These are phyloP conservation scores for Clarias macrocephalus DNA, from an alignment of 2,113 vertebrate genomes.

Conservation along the genomic window DNA sequence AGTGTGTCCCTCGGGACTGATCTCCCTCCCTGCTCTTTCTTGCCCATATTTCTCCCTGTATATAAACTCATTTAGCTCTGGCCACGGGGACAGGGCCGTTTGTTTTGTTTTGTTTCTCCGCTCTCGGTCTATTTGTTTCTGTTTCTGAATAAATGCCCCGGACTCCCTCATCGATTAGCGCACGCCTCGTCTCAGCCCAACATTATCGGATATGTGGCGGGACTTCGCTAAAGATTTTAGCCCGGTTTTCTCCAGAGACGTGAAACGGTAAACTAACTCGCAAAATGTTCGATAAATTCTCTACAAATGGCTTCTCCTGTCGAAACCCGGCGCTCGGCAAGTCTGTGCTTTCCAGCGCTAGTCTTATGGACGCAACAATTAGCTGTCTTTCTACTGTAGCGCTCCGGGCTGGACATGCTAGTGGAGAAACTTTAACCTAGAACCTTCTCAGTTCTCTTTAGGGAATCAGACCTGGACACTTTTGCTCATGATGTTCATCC, in stretches of 20 bases:
- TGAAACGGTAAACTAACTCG: slow-evolving; percentile 19
- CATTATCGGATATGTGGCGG: slow-evolving; percentile 59
- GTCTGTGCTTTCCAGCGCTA: neutral
- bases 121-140: slow-evolving; percentile 47
- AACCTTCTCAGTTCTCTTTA: neutral
- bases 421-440: neutral
- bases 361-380: neutral
- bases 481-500: neutral
- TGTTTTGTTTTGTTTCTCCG: slow-evolving; percentile 59
- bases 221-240: slow-evolving; percentile 27
- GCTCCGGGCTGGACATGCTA: too few species aligned
- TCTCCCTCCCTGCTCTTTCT: slow-evolving; percentile 64
- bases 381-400: neutral
- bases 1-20: slow-evolving; percentile 55
- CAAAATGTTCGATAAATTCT: slow-evolving; percentile 5
- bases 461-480: neutral
- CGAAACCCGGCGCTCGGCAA: neutral
- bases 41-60: slow-evolving; percentile 58
- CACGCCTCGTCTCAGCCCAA: slow-evolving; percentile 54
- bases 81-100: slow-evolving; percentile 54
- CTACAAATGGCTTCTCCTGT: neutral
- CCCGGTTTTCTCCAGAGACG: slow-evolving; percentile 25
- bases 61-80: slow-evolving; percentile 62
- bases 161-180: slow-evolving; percentile 62
- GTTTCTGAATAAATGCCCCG: slow-evolving; percentile 58